Conservation (phyloP, 2,113 vertebrate genomes). For the Rhipidura dahli region DNA sequence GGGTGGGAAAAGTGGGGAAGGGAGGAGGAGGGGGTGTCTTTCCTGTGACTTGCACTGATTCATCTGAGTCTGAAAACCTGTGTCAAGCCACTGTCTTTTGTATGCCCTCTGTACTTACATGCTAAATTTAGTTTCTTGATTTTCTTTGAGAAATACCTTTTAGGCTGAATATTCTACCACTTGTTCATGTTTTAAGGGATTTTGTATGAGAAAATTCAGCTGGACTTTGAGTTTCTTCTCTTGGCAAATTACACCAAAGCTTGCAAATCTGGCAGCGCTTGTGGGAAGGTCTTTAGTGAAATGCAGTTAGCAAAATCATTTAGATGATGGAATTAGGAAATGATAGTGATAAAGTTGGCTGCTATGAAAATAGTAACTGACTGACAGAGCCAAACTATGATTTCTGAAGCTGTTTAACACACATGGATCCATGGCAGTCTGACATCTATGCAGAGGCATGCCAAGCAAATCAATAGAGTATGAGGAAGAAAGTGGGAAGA, state of each 20-base stretch:
- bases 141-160: background rate
- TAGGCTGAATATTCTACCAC: background rate
- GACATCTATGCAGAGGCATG: background rate
- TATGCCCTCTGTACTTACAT: background rate
- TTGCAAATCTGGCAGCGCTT: constrained; percentile 4
- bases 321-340: constrained; percentile 31
- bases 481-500: background rate
- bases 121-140: background rate
- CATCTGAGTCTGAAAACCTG: background rate
- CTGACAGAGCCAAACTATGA: background rate
- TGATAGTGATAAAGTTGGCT: constrained; percentile 5
- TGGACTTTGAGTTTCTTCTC: constrained; percentile 9
- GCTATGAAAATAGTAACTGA: constrained; percentile 9
- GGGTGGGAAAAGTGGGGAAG: background rate
- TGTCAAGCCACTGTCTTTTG: background rate
- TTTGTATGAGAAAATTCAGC: background rate
- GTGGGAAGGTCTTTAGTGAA: constrained; percentile 24
- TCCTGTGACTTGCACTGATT: background rate
- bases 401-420: background rate
- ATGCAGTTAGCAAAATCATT: background rate
- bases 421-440: background rate
- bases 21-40: rapidly evolving
- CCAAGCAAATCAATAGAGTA: background rate
- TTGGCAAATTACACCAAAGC: constrained; percentile 3
- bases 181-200: background rate